phyloP scores from a whole-genome alignment of 2,113 vertebrate species.

The Leucopsar rothschildi region DNA sequence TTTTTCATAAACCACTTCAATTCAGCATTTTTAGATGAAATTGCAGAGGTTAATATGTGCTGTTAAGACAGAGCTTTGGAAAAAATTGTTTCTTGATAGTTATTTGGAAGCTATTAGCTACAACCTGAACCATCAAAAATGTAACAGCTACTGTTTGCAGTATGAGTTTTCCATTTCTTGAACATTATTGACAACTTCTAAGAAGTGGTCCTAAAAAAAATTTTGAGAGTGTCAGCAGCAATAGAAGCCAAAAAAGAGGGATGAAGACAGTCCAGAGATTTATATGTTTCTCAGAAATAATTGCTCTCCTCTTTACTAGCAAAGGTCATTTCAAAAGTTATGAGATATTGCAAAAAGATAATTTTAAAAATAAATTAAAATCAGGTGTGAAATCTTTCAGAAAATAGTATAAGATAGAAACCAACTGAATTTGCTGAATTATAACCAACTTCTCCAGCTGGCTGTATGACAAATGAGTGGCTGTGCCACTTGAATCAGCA shows the following conservation, averaged over 20 bases:
- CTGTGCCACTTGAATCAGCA: neutral
- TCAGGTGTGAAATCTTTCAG: neutral
- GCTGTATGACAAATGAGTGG: neutral
- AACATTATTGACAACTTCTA: neutral
- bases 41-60: neutral
- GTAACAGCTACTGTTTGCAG: neutral
- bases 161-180: neutral
- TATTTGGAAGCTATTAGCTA: neutral
- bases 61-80: neutral
- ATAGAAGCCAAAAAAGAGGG: neutral
- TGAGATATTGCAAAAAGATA: neutral
- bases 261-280: neutral
- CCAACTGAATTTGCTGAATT: neutral
- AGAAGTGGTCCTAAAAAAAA: neutral
- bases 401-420: neutral
- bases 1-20: neutral
- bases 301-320: neutral
- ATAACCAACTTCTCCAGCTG: neutral
- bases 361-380: neutral
- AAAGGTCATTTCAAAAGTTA: neutral
- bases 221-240: neutral
- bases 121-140: neutral
- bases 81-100: neutral
- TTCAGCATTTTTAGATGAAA: neutral
- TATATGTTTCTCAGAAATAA: neutral